phyloP scores from a whole-genome alignment of 1,140 invertebrate species.

The Ylistrum balloti region DNA sequence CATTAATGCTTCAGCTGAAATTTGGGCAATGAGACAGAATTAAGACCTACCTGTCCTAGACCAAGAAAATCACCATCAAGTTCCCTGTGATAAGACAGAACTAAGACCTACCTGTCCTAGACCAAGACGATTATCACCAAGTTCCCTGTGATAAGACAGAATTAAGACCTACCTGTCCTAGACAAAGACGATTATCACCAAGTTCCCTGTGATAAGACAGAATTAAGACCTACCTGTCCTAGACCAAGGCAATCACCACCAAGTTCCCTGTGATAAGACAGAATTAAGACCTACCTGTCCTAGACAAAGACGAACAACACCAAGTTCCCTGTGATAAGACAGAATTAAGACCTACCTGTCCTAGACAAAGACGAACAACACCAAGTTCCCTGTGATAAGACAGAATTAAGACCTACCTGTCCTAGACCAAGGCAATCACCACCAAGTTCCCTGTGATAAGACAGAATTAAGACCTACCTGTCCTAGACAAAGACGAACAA shows the following conservation, averaged over 20 bases:
- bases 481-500: neutral
- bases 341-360: slow-evolving; percentile 66
- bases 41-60: slow-evolving; percentile 63
- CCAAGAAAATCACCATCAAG: slow-evolving; percentile 64
- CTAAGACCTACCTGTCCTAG: slow-evolving; percentile 41
- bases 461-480: slow-evolving; percentile 17
- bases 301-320: slow-evolving; percentile 64
- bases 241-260: slow-evolving; percentile 65
- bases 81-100: slow-evolving; percentile 69
- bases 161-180: neutral
- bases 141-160: neutral
- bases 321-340: slow-evolving; percentile 67
- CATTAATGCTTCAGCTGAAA: too few relatives aligned
- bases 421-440: neutral
- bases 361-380: slow-evolving; percentile 62
- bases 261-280: slow-evolving; percentile 68
- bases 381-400: slow-evolving; percentile 68
- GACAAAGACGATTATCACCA: slow-evolving; percentile 56
- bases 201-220: slow-evolving; percentile 66
- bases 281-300: slow-evolving; percentile 65
- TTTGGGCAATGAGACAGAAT: too few relatives aligned
- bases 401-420: slow-evolving; percentile 56
- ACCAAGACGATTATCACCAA: neutral
- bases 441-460: neutral
- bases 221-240: slow-evolving; percentile 65